These are phyloP conservation scores for Bombus soroeensis DNA, from an alignment of 1,140 invertebrate species.

Conservation along the genomic window DNA sequence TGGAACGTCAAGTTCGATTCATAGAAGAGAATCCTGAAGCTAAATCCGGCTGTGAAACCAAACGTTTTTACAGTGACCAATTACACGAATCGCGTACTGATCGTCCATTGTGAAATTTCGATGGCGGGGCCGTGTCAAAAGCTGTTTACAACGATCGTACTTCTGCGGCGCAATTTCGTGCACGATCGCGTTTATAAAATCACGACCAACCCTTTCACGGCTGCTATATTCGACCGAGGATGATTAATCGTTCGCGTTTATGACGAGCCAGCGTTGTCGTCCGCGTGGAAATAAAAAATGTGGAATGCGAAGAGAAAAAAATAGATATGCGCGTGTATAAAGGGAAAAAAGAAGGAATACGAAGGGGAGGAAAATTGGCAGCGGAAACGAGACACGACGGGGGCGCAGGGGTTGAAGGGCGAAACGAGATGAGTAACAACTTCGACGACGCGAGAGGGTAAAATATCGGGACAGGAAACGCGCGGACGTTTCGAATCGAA, in stretches of 20 bases:
- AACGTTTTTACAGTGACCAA: neutral
- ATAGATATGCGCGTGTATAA: neutral
- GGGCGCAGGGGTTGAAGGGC: neutral
- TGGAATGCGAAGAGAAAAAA: neutral
- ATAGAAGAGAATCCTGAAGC: neutral
- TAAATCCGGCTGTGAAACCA: neutral
- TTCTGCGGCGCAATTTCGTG: conserved; percentile 49
- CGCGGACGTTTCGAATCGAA: conserved; percentile 54
- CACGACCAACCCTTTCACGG: conserved; percentile 29
- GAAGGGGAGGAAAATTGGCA: conserved; percentile 29
- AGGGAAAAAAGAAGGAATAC: neutral
- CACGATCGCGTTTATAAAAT: conserved; percentile 68
- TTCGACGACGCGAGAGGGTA: conserved; percentile 50
- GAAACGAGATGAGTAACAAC: conserved; percentile 53
- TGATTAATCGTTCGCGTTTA: conserved; percentile 64
- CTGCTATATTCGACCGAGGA: conserved; percentile 13
- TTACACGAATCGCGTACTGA: neutral
- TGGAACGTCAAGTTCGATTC: neutral
- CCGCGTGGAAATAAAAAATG: conserved; percentile 54
- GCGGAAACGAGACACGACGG: neutral
- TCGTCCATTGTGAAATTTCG: conserved; percentile 37
- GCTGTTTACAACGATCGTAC: conserved; percentile 58
- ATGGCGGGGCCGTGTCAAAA: conserved; percentile 35
- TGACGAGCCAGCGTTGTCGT: conserved; percentile 56
- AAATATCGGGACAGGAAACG: conserved; percentile 52